Conservation (phyloP, 2,888 invertebrate species). For the Micropterix aruncella region DNA sequence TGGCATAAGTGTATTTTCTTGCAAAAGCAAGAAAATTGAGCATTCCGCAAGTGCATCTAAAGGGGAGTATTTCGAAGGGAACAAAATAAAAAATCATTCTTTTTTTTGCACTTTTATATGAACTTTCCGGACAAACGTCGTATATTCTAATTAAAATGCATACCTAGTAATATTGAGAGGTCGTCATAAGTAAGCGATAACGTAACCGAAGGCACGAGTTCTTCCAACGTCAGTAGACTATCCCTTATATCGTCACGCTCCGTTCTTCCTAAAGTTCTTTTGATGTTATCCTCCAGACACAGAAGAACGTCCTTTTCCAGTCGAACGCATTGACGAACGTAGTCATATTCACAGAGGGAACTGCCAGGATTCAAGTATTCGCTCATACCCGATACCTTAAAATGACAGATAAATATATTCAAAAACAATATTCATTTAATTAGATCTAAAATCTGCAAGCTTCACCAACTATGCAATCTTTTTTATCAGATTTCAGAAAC, state of each 20-base stretch:
- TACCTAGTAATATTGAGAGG: slow-evolving; percentile 72
- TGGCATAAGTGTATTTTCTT: too few species aligned
- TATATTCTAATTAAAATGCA: slow-evolving; percentile 19
- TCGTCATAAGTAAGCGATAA: slow-evolving; percentile 69
- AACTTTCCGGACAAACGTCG: too few species aligned
- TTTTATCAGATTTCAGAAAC: too few species aligned
- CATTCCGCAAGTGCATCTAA: too few species aligned
- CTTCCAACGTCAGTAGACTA: slow-evolving; percentile 59
- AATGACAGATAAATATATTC: too few species aligned
- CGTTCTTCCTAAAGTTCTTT: slow-evolving; percentile 59
- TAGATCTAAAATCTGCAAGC: too few species aligned
- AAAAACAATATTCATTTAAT: too few species aligned
- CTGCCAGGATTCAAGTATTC: slow-evolving; percentile 82
- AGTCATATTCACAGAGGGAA: slow-evolving; percentile 78
- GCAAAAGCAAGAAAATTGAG: too few species aligned
- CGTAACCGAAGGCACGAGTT: slow-evolving; percentile 62
- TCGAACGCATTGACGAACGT: slow-evolving; percentile 87
- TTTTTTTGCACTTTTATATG: too few species aligned
- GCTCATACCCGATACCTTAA: slow-evolving; percentile 73
- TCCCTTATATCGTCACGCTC: slow-evolving; percentile 71
- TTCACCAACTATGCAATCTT: too few species aligned
- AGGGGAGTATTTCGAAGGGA: too few species aligned
- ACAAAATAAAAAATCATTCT: too few species aligned
- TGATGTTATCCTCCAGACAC: slow-evolving; percentile 48
- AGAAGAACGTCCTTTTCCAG: slow-evolving; percentile 76